Evolutionary conservation across 2,113 vertebrate species (phyloP).

Genomic region (Menura novaehollandiae): DNA sequence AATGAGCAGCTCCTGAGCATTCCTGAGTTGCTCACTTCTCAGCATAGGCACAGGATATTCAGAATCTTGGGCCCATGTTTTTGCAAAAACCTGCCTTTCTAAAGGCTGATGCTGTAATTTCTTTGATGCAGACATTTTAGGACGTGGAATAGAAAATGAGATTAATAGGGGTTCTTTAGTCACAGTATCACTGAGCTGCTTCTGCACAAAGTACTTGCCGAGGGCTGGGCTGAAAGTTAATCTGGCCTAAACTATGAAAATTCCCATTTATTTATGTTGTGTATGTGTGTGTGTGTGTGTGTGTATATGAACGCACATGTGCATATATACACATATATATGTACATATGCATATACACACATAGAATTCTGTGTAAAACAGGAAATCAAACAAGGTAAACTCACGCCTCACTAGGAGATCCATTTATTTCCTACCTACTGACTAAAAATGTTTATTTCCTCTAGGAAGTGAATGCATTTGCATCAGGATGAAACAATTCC

Average conservation of each 20-base stretch:
- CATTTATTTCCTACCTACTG: background rate
- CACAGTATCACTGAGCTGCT: background rate
- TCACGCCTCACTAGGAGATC: background rate
- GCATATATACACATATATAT: background rate
- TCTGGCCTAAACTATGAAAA: background rate
- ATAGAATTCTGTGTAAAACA: background rate
- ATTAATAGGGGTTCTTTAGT: background rate
- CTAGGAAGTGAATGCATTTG: background rate
- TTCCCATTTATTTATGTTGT: background rate
- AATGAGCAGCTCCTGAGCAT: background rate
- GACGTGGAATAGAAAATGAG: background rate
- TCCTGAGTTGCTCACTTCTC: background rate
- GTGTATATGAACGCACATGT: background rate
- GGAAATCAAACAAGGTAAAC: background rate
- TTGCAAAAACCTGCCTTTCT: background rate
- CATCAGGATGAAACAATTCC: constrained; percentile 17
- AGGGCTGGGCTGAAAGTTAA: background rate
- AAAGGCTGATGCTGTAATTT: background rate
- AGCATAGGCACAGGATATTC: background rate
- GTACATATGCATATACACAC: background rate
- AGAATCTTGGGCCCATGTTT: background rate
- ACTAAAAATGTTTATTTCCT: constrained; percentile 35
- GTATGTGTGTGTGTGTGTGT: background rate
- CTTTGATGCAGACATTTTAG: background rate
- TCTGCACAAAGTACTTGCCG: background rate